Base-by-base conservation (phyloP, 2,113 vertebrate genomes). In the Esox niger region DNA sequence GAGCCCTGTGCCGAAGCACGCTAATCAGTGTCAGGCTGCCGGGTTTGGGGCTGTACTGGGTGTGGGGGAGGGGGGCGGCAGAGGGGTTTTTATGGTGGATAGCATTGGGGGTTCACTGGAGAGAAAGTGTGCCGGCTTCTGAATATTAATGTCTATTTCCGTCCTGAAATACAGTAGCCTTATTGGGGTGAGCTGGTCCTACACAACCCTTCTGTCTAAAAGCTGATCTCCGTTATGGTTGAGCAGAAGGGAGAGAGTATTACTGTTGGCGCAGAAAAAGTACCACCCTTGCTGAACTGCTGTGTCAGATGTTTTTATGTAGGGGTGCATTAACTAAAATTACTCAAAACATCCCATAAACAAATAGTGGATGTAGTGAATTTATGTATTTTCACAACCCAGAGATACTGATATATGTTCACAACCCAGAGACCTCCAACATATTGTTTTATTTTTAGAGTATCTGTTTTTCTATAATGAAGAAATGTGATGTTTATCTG, bases 11-110 rank as follows among this genome's bases (percentile, higher is more conserved):
- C 61, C 52, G 56, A 57, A 33, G 68, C 32, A 49, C 9, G 35
- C 61, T 79, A 82, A 80, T 82, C 74, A 79, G 71, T 78, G 78
- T 66, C 77, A 82, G 77, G 62, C 73, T 27, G 29, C 55, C 20
- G 17, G 57, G 56, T n/a, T n/a, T n/a, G 58, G n/a, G 66, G 64
- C 5, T 9, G 62, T 23, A 27, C 55, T 55, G 38, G 61, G 55
- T 62, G 69, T 60, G 55, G 63, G 32, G 58, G 60, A 55, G 57
- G 38, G 43, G 62, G 27, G 25, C 20, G 32, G 52, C 64, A 57
- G 56, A 49, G 62, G 60, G 62, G 52, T n/a, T n/a, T n/a, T 64
- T 31, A 35, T 13, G 26, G 55, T 26, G 31, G 55, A 49, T 26
- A 56, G 26, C 35, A 33, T 63, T 67, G 59, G 26, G 21, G 20